Conservation (phyloP, 2,888 invertebrate species). For the Antheraea yamamai region DNA sequence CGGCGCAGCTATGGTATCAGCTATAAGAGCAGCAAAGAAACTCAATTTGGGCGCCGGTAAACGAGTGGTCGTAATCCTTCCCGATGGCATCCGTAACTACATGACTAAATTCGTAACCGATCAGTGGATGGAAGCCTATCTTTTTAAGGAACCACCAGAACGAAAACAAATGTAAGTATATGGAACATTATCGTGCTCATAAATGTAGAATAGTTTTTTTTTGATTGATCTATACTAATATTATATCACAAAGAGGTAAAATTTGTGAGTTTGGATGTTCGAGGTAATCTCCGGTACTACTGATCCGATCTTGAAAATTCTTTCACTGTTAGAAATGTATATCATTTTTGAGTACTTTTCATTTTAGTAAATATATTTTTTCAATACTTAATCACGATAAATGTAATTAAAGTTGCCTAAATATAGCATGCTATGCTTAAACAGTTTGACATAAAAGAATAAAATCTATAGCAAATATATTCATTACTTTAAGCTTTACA, state of each 20-base stretch:
- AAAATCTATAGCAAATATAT: neutral
- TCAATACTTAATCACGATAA: neutral
- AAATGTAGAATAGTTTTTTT: no score
- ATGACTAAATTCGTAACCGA: conserved; percentile 97
- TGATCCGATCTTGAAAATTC: neutral
- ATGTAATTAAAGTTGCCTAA: neutral
- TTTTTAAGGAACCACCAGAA: conserved; percentile 70
- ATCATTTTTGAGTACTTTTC: neutral
- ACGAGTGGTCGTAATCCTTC: conserved; percentile 91
- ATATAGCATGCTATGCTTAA: neutral
- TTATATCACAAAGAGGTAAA: no score
- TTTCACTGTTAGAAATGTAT: neutral
- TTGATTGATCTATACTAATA: no score
- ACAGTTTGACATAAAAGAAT: neutral
- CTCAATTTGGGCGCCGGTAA: conserved; percentile 87
- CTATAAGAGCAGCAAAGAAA: conserved; percentile 86
- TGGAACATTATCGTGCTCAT: neutral
- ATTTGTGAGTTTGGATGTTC: no score
- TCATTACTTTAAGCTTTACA: neutral
- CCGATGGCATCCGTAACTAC: conserved; percentile 97
- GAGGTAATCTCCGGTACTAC: no score
- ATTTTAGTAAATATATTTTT: neutral
- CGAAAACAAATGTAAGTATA: conserved; percentile 45
- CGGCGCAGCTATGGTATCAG: conserved; percentile 89
- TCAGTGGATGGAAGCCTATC: conserved; percentile 94